Evolutionary conservation across 2,888 invertebrate genomes (phyloP), one percentile per base, ranked within the genome.

Genomic region (Onchidella celtica): DNA sequence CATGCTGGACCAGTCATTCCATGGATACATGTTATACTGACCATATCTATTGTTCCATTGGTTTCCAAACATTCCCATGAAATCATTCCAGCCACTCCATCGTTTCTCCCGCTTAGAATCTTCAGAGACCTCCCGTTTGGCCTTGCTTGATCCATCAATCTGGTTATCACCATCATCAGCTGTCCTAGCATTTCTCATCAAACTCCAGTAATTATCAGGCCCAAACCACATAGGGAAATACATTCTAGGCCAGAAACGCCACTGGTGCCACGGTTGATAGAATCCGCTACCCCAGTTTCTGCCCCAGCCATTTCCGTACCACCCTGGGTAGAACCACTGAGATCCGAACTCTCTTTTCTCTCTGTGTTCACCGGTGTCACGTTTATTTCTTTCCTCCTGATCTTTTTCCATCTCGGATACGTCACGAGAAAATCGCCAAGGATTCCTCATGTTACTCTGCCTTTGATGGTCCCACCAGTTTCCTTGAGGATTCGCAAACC

Each of bases 351-450:
- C 36, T 0, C 73, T 29, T 36, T 29, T 61, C 17, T 36, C 3
- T 73, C 59, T 73, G 9, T 11, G 14, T 24, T 59, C 73, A 21
- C 17, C 59, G 3, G 36, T 27, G 1, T 73, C 59, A 0, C 38
- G 59, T 24, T 73, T 27, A 17, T 65, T 6, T 3, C 24, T 75
- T 27, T 0, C 6, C 4, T 21, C 65, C 2, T n/a, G 3, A 32
- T 21, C 29, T 1, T 9, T n/a, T 17, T 75, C 61, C 21, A n/a
- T 24, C n/a, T 4, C n/a, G 29, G 27, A 63, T 27, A 29, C 29
- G 21, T 63, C 40, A n/a, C 75, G 63, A 32, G 32, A 3, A 47
- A 32, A 65, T 75, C 75, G 63, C 47, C 40, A 40, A 29, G 17
- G 9, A 32, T 65, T 75, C 36, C 36, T 27, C 47, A n/a, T 38